These are phyloP conservation scores for Galbula dea DNA, from an alignment of 2,113 vertebrate species.

Conservation along the genomic window DNA sequence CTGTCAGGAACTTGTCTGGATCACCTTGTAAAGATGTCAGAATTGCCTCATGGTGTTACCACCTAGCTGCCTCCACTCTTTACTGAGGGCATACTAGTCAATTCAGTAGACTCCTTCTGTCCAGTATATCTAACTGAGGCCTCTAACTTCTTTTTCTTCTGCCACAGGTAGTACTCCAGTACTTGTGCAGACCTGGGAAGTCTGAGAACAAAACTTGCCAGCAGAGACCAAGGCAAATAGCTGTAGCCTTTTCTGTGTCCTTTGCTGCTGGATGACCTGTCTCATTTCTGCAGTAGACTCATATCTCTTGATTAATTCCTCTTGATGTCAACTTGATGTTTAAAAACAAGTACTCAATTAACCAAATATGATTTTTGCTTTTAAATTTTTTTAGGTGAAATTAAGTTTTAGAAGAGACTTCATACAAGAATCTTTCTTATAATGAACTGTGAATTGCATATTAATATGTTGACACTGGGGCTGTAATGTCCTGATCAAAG, in stretches of 20 bases:
- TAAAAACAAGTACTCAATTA: not conserved
- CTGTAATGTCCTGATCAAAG: not conserved
- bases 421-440: not conserved
- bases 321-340: not conserved
- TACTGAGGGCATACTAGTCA: not conserved
- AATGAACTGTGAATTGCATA: not conserved
- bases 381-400: not conserved
- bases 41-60: not conserved
- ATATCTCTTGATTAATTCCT: not conserved
- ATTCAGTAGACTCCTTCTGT: not conserved
- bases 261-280: not conserved
- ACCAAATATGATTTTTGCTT: not conserved
- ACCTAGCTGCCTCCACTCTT: not conserved
- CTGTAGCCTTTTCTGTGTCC: not conserved
- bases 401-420: not conserved
- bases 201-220: not conserved
- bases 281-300: not conserved
- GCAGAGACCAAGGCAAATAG: not conserved
- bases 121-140: rapidly evolving
- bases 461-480: not conserved
- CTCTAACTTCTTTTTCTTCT: not conserved
- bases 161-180: not conserved
- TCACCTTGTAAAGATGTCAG: not conserved
- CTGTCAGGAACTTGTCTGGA: not conserved
- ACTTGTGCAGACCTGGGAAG: not conserved